phyloP scores from a whole-genome alignment of 30 jellyfish, hydroid and myxozoan species.

The Pseudorhiza aurosa region DNA sequence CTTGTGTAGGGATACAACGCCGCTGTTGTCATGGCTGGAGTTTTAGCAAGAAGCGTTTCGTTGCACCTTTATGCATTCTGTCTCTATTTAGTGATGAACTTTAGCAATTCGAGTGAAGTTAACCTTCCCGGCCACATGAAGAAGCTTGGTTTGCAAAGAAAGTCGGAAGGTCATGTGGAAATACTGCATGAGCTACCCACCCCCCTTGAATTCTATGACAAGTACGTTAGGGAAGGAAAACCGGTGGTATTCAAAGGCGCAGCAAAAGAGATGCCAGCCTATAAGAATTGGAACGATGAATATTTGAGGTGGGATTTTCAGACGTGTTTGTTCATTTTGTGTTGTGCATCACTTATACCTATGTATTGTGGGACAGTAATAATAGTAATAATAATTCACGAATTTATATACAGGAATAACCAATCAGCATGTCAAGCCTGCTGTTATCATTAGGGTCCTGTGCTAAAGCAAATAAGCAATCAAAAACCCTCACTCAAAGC shows the following conservation, averaged over 20 bases:
- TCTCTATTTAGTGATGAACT: neutral
- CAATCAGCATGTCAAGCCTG: too few species aligned
- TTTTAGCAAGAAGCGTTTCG: neutral
- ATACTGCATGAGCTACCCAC: constrained; percentile 70
- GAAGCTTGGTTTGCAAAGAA: constrained; percentile 80
- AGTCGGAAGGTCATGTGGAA: constrained; percentile 86
- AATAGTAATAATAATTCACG: too few species aligned
- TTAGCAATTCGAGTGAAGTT: neutral
- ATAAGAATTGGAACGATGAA: constrained; percentile 80
- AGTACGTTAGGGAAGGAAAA: constrained; percentile 71
- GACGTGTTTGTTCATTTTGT: too few species aligned
- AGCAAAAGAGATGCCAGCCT: constrained; percentile 90
- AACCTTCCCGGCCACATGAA: constrained; percentile 67
- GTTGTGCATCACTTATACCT: too few species aligned
- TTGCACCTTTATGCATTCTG: neutral
- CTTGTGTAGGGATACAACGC: too few species aligned
- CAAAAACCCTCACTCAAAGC: too few species aligned
- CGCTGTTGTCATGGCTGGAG: too few species aligned
- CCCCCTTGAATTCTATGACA: constrained; percentile 64
- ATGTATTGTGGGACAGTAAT: too few species aligned
- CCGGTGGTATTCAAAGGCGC: constrained; percentile 94
- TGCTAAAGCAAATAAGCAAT: too few species aligned
- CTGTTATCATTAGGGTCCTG: too few species aligned
- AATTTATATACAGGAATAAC: too few species aligned
- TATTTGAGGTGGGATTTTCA: constrained; percentile 79